Percentiles rank a stretch among this genome's conserved stretches.
Evolutionary conservation across 2,113 vertebrate genomes (phyloP).

Genomic region (Saimiri boliviensis): DNA sequence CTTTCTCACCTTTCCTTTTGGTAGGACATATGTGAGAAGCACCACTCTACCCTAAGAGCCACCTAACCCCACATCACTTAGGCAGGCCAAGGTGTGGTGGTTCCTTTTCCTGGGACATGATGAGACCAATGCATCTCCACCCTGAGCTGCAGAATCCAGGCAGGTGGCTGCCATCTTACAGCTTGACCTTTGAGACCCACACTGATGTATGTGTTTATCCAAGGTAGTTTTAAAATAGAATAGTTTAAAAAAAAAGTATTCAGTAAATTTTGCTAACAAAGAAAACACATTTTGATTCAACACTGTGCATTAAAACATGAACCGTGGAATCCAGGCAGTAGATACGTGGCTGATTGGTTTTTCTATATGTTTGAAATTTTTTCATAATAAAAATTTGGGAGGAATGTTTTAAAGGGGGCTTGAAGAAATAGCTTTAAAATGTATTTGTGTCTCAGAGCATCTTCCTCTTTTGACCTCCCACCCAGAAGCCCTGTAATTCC

Average conservation of each 20-base stretch:
- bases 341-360: not conserved
- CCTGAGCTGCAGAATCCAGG: not conserved
- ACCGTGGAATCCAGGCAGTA: not conserved
- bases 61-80: not conserved
- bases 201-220: not conserved
- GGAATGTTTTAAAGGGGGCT: too few species aligned
- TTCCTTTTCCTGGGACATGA: not conserved
- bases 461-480: too few species aligned
- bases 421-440: not conserved
- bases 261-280: not conserved
- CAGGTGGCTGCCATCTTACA: rapidly evolving
- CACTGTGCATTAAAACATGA: too few species aligned
- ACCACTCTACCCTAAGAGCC: not conserved
- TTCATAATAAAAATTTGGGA: not conserved
- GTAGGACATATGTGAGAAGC: not conserved
- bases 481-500: not conserved
- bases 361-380: not conserved
- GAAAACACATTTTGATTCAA: not conserved
- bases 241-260: not conserved
- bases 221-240: not conserved
- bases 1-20: not conserved
- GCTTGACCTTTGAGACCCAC: not conserved
- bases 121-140: rapidly evolving
- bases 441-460: not conserved
- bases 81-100: too few species aligned